Percentiles rank a stretch among this genome's conserved stretches.
These are phyloP conservation scores for Cairina moschata DNA, from an alignment of 2,113 vertebrate species.

Conservation along the genomic window DNA sequence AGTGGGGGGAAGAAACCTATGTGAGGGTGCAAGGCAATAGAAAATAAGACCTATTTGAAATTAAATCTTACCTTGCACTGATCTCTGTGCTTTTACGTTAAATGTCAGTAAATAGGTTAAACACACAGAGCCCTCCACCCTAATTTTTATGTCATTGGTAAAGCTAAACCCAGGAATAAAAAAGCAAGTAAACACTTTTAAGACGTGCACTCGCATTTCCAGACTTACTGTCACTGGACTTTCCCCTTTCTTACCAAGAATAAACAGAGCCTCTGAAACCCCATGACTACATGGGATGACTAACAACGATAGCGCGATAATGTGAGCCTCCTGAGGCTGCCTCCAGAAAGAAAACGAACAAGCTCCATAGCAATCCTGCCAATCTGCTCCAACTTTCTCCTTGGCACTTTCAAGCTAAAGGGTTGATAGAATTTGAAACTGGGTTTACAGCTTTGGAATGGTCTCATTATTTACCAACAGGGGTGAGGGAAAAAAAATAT, in stretches of 20 bases:
- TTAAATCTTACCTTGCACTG: background rate
- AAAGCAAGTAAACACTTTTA: background rate
- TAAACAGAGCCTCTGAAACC: background rate
- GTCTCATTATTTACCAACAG: background rate
- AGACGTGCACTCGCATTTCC: background rate
- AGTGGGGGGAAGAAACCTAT: background rate
- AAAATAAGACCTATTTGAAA: background rate
- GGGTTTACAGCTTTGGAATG: background rate
- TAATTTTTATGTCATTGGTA: background rate
- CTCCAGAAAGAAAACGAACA: background rate
- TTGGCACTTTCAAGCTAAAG: background rate
- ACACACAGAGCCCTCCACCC: background rate
- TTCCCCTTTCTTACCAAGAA: background rate
- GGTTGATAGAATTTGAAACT: background rate
- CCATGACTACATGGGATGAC: accelerated
- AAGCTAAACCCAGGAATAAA: background rate
- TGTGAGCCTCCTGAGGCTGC: background rate
- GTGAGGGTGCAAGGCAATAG: background rate
- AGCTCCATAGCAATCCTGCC: background rate
- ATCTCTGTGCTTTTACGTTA: background rate
- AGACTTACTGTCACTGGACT: slow-evolving; percentile 8
- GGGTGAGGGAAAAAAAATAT: background rate
- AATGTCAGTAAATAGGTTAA: background rate
- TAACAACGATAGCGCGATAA: background rate
- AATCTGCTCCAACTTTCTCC: background rate